Conservation (phyloP, 1,140 invertebrate genomes). For the Chionoecetes opilio region DNA sequence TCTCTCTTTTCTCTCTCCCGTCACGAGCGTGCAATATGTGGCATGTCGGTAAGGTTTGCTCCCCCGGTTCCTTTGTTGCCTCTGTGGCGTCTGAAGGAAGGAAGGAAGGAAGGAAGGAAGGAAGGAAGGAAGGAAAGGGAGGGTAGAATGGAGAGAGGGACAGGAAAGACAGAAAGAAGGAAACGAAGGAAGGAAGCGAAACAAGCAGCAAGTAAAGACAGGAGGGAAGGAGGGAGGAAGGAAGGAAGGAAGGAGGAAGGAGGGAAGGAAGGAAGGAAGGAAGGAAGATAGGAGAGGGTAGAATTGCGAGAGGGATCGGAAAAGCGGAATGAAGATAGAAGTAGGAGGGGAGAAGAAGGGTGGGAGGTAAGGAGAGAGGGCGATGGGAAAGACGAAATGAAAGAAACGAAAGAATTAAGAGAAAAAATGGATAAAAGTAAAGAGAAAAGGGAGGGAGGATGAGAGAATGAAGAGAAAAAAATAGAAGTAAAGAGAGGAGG, state of each 20-base stretch:
- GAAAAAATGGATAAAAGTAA: not conserved
- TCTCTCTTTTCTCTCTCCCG: no score
- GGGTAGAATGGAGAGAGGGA: no score
- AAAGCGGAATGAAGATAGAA: not conserved
- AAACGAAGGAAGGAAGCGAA: not conserved
- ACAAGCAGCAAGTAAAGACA: not conserved
- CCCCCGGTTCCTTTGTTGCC: no score
- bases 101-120: no score
- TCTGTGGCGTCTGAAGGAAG: no score
- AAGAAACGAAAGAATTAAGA: not conserved
- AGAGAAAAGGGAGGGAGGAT: not conserved
- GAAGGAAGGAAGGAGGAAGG: not conserved
- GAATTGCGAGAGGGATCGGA: not conserved
- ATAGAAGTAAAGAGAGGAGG: no score
- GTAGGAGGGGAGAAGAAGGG: not conserved
- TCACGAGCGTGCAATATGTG: no score
- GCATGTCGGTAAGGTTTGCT: no score
- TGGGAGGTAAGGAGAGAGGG: not conserved
- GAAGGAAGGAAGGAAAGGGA: no score
- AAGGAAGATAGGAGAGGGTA: not conserved
- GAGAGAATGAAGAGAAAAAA: not conserved
- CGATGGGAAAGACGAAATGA: not conserved
- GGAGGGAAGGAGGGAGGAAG: not conserved
- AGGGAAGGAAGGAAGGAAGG: slow-evolving; percentile 15
- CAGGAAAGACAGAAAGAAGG: no score